phyloP scores from a whole-genome alignment of 1,140 invertebrate genomes.

The Camponotus floridanus region DNA sequence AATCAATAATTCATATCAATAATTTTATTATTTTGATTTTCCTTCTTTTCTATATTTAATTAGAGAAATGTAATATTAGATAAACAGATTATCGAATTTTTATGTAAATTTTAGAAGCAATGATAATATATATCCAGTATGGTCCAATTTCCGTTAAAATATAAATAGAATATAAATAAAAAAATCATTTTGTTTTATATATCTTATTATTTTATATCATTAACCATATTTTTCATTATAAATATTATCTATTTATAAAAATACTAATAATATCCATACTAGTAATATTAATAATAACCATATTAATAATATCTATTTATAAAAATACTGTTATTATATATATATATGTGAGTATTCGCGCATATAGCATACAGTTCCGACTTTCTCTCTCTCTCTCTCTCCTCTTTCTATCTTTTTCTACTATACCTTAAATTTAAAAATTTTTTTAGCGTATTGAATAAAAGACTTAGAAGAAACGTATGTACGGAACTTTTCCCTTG shows the following conservation, averaged over 20 bases:
- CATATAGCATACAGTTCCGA: too few species aligned
- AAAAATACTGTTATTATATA: conserved; percentile 4
- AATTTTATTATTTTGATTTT: background rate
- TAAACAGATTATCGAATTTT: background rate
- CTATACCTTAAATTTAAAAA: background rate
- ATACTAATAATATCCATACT: background rate
- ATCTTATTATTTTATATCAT: background rate
- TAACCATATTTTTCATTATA: conserved; percentile 4
- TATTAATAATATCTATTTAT: conserved; percentile 10
- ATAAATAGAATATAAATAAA: too few species aligned
- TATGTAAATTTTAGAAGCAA: background rate
- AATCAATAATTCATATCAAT: too few species aligned
- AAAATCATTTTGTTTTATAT: background rate
- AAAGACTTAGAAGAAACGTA: conserved; percentile 46
- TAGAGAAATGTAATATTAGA: background rate
- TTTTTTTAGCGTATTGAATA: conserved; percentile 22
- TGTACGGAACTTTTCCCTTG: conserved; percentile 6
- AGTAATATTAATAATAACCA: background rate
- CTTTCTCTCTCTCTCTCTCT: too few species aligned
- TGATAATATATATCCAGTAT: background rate
- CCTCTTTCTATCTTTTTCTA: background rate
- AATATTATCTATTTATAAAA: conserved; percentile 16
- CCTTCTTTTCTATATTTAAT: background rate
- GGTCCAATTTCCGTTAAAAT: background rate
- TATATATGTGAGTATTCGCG: too few species aligned